These are phyloP conservation scores for Rachycentron canadum DNA, from an alignment of 2,797 vertebrate species.

Conservation along the genomic window DNA sequence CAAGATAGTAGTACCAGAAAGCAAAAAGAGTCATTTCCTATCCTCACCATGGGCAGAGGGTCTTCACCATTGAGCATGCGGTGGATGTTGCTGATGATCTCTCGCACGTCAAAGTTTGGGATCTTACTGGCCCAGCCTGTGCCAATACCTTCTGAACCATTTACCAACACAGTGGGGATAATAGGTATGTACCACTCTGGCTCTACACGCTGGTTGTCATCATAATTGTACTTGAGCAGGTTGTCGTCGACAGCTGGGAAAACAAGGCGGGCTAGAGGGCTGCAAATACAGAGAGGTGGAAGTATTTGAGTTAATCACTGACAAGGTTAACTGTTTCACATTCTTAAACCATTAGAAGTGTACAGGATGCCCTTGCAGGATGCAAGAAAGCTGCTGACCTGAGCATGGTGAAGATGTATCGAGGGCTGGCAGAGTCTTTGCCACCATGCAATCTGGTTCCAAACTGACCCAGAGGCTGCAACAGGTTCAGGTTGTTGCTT, in stretches of 20 bases:
- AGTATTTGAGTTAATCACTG: neutral
- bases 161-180: constrained; percentile 93
- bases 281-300: constrained; percentile 55
- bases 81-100: constrained; percentile 92
- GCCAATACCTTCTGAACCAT: constrained; percentile 95
- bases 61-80: constrained; percentile 93
- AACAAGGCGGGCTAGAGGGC: constrained; percentile 90
- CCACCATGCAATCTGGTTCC: constrained; percentile 96
- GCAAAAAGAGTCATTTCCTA: no score
- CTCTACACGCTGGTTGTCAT: constrained; percentile 97
- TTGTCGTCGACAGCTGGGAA: constrained; percentile 93
- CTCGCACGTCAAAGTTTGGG: constrained; percentile 92
- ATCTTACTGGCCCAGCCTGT: constrained; percentile 98
- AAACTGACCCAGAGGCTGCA: constrained; percentile 97
- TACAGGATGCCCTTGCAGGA: neutral
- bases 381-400: constrained; percentile 84
- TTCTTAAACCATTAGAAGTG: neutral
- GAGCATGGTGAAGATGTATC: constrained; percentile 99
- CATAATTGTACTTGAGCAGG: constrained; percentile 92
- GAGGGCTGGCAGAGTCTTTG: constrained; percentile 98
- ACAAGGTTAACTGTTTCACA: rapidly evolving
- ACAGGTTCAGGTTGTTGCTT: constrained; percentile 96
- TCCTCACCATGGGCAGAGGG: constrained; percentile 92
- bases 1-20: neutral
- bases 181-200: constrained; percentile 99